phyloP scores from a whole-genome alignment of 23 tunicate genomes.

The Trididemnum nubilum region DNA sequence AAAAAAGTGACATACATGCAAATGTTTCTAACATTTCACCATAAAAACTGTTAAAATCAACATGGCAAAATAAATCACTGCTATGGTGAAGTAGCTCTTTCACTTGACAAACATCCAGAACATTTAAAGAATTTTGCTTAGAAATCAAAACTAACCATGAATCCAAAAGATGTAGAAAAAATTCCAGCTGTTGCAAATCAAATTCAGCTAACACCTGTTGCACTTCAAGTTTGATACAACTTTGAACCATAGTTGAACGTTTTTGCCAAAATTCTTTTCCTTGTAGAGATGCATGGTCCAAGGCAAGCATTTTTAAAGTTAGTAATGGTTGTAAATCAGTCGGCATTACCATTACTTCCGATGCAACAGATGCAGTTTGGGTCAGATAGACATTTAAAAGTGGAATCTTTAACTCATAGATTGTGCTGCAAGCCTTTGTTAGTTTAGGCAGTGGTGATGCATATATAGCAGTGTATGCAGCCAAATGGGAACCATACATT shows the following conservation, averaged over 20 bases:
- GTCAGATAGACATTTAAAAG: conserved; percentile 15
- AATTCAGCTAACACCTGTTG: background rate
- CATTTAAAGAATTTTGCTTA: background rate
- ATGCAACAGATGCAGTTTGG: background rate
- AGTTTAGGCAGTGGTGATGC: conserved; percentile 38
- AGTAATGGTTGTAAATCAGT: background rate
- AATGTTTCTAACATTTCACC: conserved; percentile 33
- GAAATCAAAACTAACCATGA: conserved; percentile 48
- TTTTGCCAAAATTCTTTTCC: conserved; percentile 48
- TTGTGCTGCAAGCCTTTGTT: conserved; percentile 46
- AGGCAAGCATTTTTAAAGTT: background rate
- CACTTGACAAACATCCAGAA: conserved; percentile 50
- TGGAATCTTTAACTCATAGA: conserved; percentile 12
- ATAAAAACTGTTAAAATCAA: conserved; percentile 9
- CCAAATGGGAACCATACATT: conserved; percentile 64
- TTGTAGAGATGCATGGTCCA: conserved; percentile 37
- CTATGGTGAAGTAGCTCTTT: background rate
- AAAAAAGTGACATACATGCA: conserved; percentile 19
- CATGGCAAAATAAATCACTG: background rate
- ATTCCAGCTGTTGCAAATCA: conserved; percentile 35
- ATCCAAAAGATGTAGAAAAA: conserved; percentile 46
- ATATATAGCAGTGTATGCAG: conserved; percentile 49
- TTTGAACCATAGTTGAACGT: conserved; percentile 36
- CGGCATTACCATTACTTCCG: background rate
- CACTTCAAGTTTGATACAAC: conserved; percentile 21